These are phyloP conservation scores for Archegozetes longisetosus DNA, from an alignment of 1,140 invertebrate species.

Conservation along the genomic window DNA sequence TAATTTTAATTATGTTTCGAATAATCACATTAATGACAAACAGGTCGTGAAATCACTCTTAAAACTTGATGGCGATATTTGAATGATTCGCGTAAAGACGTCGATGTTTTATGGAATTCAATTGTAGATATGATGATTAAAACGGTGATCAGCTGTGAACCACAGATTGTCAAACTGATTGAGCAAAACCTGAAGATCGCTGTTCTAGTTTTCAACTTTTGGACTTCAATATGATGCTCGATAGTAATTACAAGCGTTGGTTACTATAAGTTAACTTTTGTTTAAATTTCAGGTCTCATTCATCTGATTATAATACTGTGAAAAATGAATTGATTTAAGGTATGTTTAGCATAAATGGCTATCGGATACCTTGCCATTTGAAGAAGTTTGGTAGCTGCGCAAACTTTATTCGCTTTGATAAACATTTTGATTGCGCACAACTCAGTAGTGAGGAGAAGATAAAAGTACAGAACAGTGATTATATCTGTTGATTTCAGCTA, in stretches of 20 bases:
- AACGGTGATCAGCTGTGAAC: constrained; percentile 34
- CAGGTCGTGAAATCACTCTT: constrained; percentile 78
- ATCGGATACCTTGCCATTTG: constrained; percentile 48
- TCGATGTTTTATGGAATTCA: constrained; percentile 65
- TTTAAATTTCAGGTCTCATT: constrained; percentile 72
- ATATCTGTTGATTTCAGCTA: background rate
- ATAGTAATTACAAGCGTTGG: constrained; percentile 60
- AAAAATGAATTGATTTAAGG: constrained; percentile 48
- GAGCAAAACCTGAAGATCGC: constrained; percentile 29
- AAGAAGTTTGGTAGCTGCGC: constrained; percentile 29
- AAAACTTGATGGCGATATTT: constrained; percentile 56
- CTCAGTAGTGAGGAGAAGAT: constrained; percentile 27
- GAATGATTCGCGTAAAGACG: constrained; percentile 39
- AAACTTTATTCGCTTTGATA: constrained; percentile 18
- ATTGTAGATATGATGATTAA: constrained; percentile 46
- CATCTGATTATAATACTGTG: constrained; percentile 74
- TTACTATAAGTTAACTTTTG: constrained; percentile 92
- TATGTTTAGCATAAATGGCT: constrained; percentile 76
- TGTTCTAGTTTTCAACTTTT: constrained; percentile 39
- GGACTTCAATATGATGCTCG: constrained; percentile 45
- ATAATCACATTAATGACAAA: constrained; percentile 64
- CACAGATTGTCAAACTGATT: constrained; percentile 29
- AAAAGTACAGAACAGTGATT: constrained; percentile 39
- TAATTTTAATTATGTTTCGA: constrained; percentile 63
- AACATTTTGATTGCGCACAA: background rate